A percentile compares a stretch with the other conserved stretches of the same genome.
These are phyloP conservation scores for Chelidonichthys spinosus DNA, from an alignment of 2,797 vertebrate genomes.

Conservation along the genomic window DNA sequence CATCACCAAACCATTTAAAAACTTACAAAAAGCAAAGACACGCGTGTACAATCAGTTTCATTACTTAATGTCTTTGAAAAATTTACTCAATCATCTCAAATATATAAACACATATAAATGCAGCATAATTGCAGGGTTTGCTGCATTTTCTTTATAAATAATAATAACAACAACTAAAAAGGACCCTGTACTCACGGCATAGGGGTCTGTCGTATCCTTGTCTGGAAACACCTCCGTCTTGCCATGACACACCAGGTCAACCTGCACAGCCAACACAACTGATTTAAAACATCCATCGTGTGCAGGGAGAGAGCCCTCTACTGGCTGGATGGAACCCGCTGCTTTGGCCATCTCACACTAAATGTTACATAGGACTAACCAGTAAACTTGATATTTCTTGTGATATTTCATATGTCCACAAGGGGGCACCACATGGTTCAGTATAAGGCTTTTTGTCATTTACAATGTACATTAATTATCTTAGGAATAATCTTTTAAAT, in stretches of 20 bases:
- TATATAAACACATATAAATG: not conserved
- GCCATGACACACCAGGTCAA: constrained; percentile 94
- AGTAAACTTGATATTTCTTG: not conserved
- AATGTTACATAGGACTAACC: not conserved
- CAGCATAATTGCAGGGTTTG: not conserved
- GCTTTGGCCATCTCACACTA: not conserved
- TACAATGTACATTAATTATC: not conserved
- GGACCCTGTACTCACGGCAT: constrained; percentile 84
- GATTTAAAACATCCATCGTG: constrained; percentile 13
- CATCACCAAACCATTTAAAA: not conserved
- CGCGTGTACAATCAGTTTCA: not conserved
- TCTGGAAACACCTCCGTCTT: constrained; percentile 95
- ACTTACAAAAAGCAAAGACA: not conserved
- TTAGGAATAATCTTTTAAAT: not conserved
- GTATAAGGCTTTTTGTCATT: not conserved
- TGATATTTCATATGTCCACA: not conserved
- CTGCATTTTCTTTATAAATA: not conserved
- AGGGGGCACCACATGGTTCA: constrained; percentile 1
- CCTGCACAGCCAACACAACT: constrained; percentile 77
- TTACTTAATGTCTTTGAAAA: not conserved
- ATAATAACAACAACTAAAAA: too few relatives aligned
- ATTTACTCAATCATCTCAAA: not conserved
- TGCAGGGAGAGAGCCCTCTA: not conserved
- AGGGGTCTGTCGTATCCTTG: constrained; percentile 90
- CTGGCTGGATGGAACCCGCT: not conserved